Percentiles rank a stretch among this genome's conserved stretches.
phyloP scores from a whole-genome alignment of 1,140 invertebrate genomes.

The Aethina tumida region DNA sequence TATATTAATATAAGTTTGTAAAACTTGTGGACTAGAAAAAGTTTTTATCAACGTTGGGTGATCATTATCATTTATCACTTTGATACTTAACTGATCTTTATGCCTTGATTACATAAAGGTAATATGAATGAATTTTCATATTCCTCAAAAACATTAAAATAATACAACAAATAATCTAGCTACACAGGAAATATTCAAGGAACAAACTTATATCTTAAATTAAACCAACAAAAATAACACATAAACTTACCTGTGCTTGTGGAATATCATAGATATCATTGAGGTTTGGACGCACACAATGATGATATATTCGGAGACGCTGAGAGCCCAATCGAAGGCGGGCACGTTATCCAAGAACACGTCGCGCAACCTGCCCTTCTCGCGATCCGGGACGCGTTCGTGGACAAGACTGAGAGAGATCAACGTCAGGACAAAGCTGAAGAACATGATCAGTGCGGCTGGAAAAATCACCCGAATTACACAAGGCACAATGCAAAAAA shows the following conservation, averaged over 20 bases:
- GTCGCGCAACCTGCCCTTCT: constrained; percentile 67
- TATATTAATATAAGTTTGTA: neutral
- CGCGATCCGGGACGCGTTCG: constrained; percentile 69
- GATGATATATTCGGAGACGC: constrained; percentile 76
- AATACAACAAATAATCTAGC: neutral
- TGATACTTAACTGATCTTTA: neutral
- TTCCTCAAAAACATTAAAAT: too few relatives aligned
- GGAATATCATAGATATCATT: constrained; percentile 66
- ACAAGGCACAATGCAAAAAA: constrained; percentile 5
- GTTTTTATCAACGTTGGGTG: neutral
- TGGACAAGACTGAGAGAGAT: constrained; percentile 73
- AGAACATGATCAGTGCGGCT: constrained; percentile 51
- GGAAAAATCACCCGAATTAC: constrained; percentile 26
- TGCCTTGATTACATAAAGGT: neutral
- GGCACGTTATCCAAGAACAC: constrained; percentile 66
- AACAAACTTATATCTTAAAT: too few relatives aligned
- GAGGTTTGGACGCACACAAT: constrained; percentile 65
- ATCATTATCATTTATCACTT: neutral
- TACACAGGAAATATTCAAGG: too few relatives aligned
- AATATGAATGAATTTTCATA: constrained; percentile 1
- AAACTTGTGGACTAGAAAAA: neutral
- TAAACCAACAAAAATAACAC: constrained; percentile 1
- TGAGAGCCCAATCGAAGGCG: constrained; percentile 65
- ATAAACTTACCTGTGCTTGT: constrained; percentile 62
- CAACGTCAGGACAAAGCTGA: constrained; percentile 53